Conservation (phyloP, 2,888 invertebrate genomes). For the Spicauda simplicius region DNA sequence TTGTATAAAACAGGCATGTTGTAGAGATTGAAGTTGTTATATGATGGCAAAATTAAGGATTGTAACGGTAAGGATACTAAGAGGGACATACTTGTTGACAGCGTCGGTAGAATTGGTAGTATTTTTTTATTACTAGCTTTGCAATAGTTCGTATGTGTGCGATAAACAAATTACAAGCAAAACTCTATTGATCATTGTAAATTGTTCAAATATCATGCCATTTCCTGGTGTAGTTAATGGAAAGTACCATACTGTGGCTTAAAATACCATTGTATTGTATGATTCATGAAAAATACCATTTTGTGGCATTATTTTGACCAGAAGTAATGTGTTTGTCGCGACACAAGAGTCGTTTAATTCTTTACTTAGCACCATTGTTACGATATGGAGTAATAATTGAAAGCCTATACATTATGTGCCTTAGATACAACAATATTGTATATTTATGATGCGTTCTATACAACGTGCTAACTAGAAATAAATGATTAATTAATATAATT, state of each 20-base stretch:
- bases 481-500: slow-evolving; percentile 72
- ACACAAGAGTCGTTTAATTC: slow-evolving; percentile 52
- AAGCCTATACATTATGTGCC: slow-evolving; percentile 86
- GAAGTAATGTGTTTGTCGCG: slow-evolving; percentile 58
- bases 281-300: not conserved
- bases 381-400: slow-evolving; percentile 81
- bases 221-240: not conserved
- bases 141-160: slow-evolving; percentile 59
- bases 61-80: slow-evolving; percentile 52
- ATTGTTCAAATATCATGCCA: not conserved
- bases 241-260: not conserved
- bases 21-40: slow-evolving; percentile 73
- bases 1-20: slow-evolving; percentile 59
- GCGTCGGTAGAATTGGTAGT: slow-evolving; percentile 69
- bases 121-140: slow-evolving; percentile 69
- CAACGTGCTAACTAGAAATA: slow-evolving; percentile 84
- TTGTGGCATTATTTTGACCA: not conserved
- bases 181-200: slow-evolving; percentile 12
- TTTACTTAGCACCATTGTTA: slow-evolving; percentile 80
- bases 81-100: slow-evolving; percentile 60
- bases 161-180: slow-evolving; percentile 50
- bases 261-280: not conserved
- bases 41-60: slow-evolving; percentile 53
- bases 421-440: slow-evolving; percentile 86
- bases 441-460: slow-evolving; percentile 85